These are phyloP conservation scores for Amblyteles armatorius DNA, from an alignment of 2,888 invertebrate genomes.

Conservation along the genomic window DNA sequence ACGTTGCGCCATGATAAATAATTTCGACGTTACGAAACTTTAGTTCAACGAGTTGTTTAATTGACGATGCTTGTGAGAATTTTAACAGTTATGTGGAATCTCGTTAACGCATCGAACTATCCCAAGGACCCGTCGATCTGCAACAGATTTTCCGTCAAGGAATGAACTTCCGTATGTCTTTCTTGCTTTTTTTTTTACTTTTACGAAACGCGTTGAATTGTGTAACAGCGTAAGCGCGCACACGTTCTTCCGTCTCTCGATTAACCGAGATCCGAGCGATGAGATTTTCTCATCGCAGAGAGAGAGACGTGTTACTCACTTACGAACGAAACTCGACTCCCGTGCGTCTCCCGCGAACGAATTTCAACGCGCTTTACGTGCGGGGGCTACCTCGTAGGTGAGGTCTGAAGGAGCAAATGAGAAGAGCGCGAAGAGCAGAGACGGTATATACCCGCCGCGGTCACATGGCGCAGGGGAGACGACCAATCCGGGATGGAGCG, in stretches of 20 bases:
- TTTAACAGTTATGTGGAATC: not conserved
- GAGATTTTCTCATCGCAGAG: conserved; percentile 17
- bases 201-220: not conserved
- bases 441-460: conserved; percentile 67
- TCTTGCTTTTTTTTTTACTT: not conserved
- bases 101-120: conserved; percentile 10
- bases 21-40: conserved; percentile 12
- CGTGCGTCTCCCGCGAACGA: conserved; percentile 8
- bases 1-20: not conserved
- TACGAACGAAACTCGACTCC: conserved; percentile 32
- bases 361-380: conserved; percentile 17
- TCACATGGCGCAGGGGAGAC: conserved; percentile 61
- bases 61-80: not conserved
- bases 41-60: conserved; percentile 9
- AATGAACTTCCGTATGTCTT: conserved; percentile 3
- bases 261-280: not conserved
- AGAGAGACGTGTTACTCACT: conserved; percentile 15
- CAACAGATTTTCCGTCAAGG: not conserved
- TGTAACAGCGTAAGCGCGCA: conserved; percentile 8
- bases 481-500: conserved; percentile 58
- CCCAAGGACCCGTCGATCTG: not conserved
- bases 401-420: conserved; percentile 64
- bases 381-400: conserved; percentile 54
- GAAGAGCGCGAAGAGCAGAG: conserved; percentile 42
- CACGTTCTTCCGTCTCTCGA: not conserved